Percentiles rank a stretch among this genome's conserved stretches.
phyloP scores from a whole-genome alignment of 2,797 vertebrate species.

The Bucorvus abyssinicus region DNA sequence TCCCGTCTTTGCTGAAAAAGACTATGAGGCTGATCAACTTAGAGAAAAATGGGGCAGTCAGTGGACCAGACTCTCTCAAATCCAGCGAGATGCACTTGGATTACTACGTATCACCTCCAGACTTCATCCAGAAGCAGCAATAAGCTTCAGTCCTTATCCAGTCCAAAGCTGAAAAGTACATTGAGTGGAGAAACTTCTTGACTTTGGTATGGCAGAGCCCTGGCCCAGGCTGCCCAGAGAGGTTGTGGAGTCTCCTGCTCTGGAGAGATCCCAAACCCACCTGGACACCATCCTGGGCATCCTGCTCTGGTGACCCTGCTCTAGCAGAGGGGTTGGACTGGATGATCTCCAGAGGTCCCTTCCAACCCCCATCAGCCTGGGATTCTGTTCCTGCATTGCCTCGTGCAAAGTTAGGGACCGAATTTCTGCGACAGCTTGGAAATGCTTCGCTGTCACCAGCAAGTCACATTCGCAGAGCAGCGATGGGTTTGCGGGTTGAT shows the following conservation, averaged over 20 bases:
- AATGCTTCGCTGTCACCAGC: not conserved
- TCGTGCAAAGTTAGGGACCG: rapidly evolving
- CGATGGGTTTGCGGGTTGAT: not conserved
- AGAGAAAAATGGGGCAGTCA: not conserved
- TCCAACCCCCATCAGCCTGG: not conserved
- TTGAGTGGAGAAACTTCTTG: rapidly evolving
- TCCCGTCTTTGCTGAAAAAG: not conserved
- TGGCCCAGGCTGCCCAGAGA: not conserved
- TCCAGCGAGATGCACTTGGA: rapidly evolving
- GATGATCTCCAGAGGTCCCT: not conserved
- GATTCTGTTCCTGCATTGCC: rapidly evolving
- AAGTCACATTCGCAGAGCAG: not conserved
- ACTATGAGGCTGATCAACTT: not conserved
- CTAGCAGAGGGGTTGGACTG: not conserved
- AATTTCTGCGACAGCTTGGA: not conserved
- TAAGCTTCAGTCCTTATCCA: not conserved
- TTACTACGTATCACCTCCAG: not conserved
- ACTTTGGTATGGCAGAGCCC: no score
- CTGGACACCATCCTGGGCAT: not conserved
- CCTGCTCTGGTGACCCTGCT: not conserved
- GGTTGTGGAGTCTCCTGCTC: not conserved
- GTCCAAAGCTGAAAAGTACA: rapidly evolving
- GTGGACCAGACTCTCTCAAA: not conserved
- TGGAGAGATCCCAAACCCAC: not conserved
- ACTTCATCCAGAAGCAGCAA: not conserved